Evolutionary conservation across 1,140 invertebrate genomes (phyloP).

Genomic region (Drosophila ficusphila): DNA sequence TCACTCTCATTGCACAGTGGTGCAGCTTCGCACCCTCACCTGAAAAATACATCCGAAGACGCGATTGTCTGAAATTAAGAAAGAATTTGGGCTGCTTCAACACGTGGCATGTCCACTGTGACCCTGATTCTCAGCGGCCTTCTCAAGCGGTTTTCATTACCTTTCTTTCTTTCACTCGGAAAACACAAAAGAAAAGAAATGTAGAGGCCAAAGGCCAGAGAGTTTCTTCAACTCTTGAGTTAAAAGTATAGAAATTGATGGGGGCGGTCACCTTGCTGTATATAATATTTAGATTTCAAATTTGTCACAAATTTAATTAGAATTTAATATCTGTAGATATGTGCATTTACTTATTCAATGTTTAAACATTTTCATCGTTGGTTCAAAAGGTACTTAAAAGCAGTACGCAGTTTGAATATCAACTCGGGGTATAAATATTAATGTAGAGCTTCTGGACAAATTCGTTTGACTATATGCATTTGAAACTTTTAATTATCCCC

Average conservation of each 20-base stretch:
- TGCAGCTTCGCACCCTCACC: constrained; percentile 13
- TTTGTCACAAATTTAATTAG: too few relatives aligned
- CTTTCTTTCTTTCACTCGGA: constrained; percentile 18
- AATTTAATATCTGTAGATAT: too few relatives aligned
- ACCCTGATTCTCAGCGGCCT: constrained; percentile 43
- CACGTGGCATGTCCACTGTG: constrained; percentile 64
- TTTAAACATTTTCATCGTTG: too few relatives aligned
- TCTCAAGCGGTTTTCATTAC: not conserved
- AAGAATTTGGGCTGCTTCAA: constrained; percentile 48
- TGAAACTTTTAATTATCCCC: constrained; percentile 26
- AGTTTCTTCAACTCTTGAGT: constrained; percentile 70
- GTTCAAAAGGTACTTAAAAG: not conserved
- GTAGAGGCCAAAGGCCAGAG: constrained; percentile 5
- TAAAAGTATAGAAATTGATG: too few relatives aligned
- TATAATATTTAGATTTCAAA: too few relatives aligned
- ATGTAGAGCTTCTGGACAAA: not conserved
- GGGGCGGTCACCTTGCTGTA: too few relatives aligned
- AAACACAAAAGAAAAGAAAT: constrained; percentile 20
- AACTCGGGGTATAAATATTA: not conserved
- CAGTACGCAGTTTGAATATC: not conserved
- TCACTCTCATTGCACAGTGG: constrained; percentile 25
- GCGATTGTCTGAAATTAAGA: constrained; percentile 18
- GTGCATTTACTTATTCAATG: too few relatives aligned
- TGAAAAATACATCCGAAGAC: constrained; percentile 25
- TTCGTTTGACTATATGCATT: not conserved